phyloP scores from a whole-genome alignment of 2,797 vertebrate genomes.

The Phrynocephalus forsythii region DNA sequence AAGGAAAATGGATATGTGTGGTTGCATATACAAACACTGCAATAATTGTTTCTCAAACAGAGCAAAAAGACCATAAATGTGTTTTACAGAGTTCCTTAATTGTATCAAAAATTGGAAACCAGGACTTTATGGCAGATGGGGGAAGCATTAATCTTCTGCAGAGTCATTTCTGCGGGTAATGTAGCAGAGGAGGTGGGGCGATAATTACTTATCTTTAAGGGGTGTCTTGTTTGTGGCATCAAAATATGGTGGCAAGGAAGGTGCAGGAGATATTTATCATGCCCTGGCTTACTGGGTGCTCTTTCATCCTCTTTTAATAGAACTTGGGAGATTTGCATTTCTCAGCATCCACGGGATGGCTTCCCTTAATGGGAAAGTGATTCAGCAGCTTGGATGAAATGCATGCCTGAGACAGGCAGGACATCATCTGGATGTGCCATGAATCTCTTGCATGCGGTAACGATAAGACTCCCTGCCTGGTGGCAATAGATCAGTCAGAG shows the following conservation, averaged over 20 bases:
- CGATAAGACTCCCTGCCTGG: neutral
- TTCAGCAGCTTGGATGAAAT: neutral
- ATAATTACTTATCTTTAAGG: slow-evolving; percentile 70
- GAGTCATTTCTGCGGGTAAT: slow-evolving; percentile 65
- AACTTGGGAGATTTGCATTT: slow-evolving; percentile 45
- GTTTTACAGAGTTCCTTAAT: slow-evolving; percentile 74
- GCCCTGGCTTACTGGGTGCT: neutral
- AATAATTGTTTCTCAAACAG: slow-evolving; percentile 76
- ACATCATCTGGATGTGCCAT: neutral
- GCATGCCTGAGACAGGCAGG: slow-evolving; percentile 4
- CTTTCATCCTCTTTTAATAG: slow-evolving; percentile 40
- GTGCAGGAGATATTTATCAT: slow-evolving; percentile 51
- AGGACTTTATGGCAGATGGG: slow-evolving; percentile 72
- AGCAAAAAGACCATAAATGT: slow-evolving; percentile 75
- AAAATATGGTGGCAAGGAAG: slow-evolving; percentile 38
- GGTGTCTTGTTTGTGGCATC: slow-evolving; percentile 53
- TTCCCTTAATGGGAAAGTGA: slow-evolving; percentile 42
- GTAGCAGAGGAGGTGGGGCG: slow-evolving; percentile 49
- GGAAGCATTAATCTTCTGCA: slow-evolving; percentile 69
- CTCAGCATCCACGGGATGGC: slow-evolving; percentile 13
- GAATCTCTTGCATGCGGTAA: neutral
- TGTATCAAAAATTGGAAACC: slow-evolving; percentile 73
- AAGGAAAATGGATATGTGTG: slow-evolving; percentile 72
- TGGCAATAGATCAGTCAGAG: slow-evolving; percentile 21
- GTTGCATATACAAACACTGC: slow-evolving; percentile 68